These are phyloP conservation scores for Talpa occidentalis DNA, from an alignment of 2,113 vertebrate species.

Conservation along the genomic window DNA sequence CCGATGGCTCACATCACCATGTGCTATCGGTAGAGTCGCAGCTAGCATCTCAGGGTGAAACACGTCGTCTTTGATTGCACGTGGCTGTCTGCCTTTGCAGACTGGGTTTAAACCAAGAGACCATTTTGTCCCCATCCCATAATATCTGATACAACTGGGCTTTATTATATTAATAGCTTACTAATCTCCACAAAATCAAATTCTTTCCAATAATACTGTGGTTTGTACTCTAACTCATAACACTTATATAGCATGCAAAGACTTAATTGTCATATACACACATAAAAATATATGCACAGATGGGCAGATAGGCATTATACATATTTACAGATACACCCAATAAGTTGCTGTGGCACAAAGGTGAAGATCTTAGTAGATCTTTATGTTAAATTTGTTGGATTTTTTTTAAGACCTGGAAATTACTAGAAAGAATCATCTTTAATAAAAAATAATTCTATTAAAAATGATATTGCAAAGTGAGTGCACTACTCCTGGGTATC, in stretches of 20 bases:
- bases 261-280: background rate
- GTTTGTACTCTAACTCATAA: background rate
- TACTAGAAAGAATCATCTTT: background rate
- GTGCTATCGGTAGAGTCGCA: constrained; percentile 29
- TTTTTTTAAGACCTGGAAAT: background rate
- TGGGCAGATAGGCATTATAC: too few relatives aligned
- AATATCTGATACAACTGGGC: constrained; percentile 13
- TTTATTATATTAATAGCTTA: constrained; percentile 67
- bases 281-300: background rate
- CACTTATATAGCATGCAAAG: background rate
- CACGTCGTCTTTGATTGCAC: background rate
- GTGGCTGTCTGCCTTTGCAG: constrained; percentile 45
- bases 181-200: constrained; percentile 58
- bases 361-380: background rate
- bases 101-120: constrained; percentile 12
- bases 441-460: background rate
- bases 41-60: constrained; percentile 7
- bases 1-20: constrained; percentile 32
- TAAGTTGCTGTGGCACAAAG: background rate
- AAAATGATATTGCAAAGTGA: background rate
- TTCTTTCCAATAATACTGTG: constrained; percentile 39
- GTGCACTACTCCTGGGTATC: background rate
- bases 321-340: background rate
- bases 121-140: constrained; percentile 28
- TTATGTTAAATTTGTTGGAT: background rate